Conservation (phyloP, 2,113 vertebrate species). For the Siniperca chuatsi region DNA sequence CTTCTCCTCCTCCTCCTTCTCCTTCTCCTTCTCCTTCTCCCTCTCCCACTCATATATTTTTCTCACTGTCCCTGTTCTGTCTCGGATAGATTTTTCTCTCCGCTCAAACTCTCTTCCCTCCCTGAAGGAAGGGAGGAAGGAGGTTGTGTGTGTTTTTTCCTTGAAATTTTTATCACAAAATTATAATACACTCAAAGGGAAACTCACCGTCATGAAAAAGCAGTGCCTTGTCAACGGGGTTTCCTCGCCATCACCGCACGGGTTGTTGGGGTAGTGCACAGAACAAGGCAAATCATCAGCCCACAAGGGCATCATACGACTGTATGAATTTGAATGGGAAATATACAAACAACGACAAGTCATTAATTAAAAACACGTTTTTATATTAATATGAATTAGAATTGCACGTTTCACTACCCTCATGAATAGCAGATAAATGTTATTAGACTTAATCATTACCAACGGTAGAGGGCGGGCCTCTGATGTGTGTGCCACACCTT, state of each 20-base stretch:
- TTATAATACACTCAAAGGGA: conserved; percentile 99
- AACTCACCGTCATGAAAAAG: conserved; percentile 99
- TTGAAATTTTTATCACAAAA: conserved; percentile 99
- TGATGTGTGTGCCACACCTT: conserved; percentile 75
- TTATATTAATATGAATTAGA: not conserved
- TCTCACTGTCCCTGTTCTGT: conserved; percentile 88
- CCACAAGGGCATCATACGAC: conserved; percentile 16
- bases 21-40: conserved; percentile 82
- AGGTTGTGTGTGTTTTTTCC: conserved; percentile 97
- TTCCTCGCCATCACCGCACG: conserved; percentile 99
- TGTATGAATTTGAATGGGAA: conserved; percentile 24
- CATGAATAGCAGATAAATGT: conserved; percentile 19
- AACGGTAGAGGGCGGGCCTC: conserved; percentile 79
- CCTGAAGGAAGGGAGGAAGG: conserved; percentile 95
- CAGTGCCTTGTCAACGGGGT: conserved; percentile 99
- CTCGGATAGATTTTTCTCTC: conserved; percentile 92
- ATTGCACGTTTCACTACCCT: not conserved
- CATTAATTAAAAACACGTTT: not conserved
- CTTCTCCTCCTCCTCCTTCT: conserved; percentile 77
- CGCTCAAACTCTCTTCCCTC: conserved; percentile 92
- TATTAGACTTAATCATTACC: conserved; percentile 53
- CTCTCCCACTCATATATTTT: conserved; percentile 93
- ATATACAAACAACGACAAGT: not conserved
- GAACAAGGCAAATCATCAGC: conserved; percentile 71
- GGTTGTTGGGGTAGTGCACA: conserved; percentile 89